Evolutionary conservation across 1,140 invertebrate genomes (phyloP).

Genomic region (Drosophila truncata): DNA sequence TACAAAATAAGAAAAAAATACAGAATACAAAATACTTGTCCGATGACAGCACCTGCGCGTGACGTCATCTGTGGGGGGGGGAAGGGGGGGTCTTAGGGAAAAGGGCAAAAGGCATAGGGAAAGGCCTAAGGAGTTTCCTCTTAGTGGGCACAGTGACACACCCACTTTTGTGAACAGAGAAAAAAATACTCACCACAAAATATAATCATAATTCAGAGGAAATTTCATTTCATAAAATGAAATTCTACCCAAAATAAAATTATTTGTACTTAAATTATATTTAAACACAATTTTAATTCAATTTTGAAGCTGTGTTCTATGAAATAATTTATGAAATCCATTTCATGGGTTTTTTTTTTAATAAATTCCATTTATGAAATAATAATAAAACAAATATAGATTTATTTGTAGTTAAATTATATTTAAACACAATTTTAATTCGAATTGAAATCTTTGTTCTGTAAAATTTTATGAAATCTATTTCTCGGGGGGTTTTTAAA

Average conservation of each 20-base stretch:
- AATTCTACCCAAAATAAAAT: no score
- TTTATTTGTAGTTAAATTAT: neutral
- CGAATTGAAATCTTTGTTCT: no score
- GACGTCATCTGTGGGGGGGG: constrained; percentile 34
- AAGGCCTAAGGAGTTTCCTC: constrained; percentile 9
- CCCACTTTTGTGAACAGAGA: neutral
- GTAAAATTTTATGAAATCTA: no score
- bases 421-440: neutral
- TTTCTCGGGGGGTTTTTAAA: no score
- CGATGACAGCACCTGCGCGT: constrained; percentile 56
- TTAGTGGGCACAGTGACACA: constrained; percentile 5
- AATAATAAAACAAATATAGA: no score
- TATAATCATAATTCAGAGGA: neutral
- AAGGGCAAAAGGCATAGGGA: neutral
- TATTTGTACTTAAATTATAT: neutral
- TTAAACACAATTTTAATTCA: neutral
- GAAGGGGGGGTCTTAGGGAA: constrained; percentile 5
- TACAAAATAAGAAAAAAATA: constrained; percentile 4
- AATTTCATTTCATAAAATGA: neutral
- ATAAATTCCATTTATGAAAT: no score
- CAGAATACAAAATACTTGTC: constrained; percentile 47
- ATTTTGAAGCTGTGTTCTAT: no score
- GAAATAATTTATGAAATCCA: no score
- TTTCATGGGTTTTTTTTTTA: no score
- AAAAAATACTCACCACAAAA: neutral